phyloP scores from a whole-genome alignment of 2,888 invertebrate genomes.

The Xiphydria camelus region DNA sequence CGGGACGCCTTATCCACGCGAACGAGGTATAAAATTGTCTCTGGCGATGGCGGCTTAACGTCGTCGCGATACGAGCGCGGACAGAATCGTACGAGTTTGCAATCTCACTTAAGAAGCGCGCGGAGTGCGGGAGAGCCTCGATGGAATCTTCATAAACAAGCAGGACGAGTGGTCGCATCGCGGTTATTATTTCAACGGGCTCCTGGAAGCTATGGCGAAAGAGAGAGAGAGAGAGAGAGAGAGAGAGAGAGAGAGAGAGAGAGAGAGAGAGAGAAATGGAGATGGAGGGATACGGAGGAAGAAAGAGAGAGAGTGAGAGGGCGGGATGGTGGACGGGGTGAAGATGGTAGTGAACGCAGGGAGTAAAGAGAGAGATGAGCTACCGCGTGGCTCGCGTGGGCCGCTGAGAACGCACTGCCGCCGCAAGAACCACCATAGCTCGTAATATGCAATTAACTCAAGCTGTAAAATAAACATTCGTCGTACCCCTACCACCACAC shows the following conservation, averaged over 20 bases:
- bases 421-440: constrained; percentile 23
- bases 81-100: too few species aligned
- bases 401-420: constrained; percentile 15
- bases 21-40: too few species aligned
- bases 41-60: too few species aligned
- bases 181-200: background rate
- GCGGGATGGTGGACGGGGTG: background rate
- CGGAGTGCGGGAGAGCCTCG: too few species aligned
- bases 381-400: constrained; percentile 9
- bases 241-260: constrained; percentile 1
- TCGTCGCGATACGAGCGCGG: too few species aligned
- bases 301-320: background rate
- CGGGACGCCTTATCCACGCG: too few species aligned
- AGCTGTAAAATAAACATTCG: constrained; percentile 31
- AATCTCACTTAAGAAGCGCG: too few species aligned
- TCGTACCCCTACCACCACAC: constrained; percentile 1
- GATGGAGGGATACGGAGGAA: background rate
- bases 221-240: too few species aligned
- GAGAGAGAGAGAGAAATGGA: background rate
- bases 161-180: background rate
- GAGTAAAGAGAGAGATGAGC: too few species aligned
- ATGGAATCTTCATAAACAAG: too few species aligned
- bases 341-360: too few species aligned
- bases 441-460: constrained; percentile 27
- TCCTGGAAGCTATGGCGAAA: too few species aligned